phyloP scores from a whole-genome alignment of 2,888 invertebrate genomes.

The Acleris cristana region DNA sequence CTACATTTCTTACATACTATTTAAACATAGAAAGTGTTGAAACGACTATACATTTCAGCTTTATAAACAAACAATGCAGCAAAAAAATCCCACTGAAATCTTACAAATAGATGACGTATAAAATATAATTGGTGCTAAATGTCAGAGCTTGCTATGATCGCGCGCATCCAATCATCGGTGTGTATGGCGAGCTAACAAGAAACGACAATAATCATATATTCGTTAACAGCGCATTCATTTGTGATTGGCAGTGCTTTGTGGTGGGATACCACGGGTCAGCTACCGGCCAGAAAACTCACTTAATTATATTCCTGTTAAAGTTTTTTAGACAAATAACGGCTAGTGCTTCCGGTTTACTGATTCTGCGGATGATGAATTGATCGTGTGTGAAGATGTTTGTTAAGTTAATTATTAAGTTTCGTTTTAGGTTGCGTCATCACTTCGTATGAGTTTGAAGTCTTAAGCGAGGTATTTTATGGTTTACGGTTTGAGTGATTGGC shows the following conservation, averaged over 20 bases:
- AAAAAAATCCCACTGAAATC: slow-evolving; percentile 17
- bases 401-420: slow-evolving; percentile 32
- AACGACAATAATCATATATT: slow-evolving; percentile 67
- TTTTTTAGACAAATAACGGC: slow-evolving; percentile 61
- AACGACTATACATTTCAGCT: too few relatives aligned
- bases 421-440: slow-evolving; percentile 23
- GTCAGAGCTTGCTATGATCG: slow-evolving; percentile 48
- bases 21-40: too few relatives aligned
- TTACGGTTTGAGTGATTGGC: background rate
- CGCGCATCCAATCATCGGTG: slow-evolving; percentile 43
- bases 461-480: background rate
- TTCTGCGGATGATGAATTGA: slow-evolving; percentile 31
- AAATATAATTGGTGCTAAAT: slow-evolving; percentile 55
- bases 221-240: slow-evolving; percentile 71
- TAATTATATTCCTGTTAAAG: slow-evolving; percentile 62
- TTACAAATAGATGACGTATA: slow-evolving; percentile 46
- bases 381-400: slow-evolving; percentile 30
- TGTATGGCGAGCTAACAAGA: slow-evolving; percentile 59
- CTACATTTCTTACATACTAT: too few relatives aligned
- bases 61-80: too few relatives aligned
- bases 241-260: slow-evolving; percentile 65
- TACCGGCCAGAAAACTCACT: slow-evolving; percentile 68
- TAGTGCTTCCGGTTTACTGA: slow-evolving; percentile 46
- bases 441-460: background rate
- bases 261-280: slow-evolving; percentile 50